Percentiles rank a stretch among this genome's conserved stretches.
Evolutionary conservation across 2,797 vertebrate genomes (phyloP).

Genomic region (Pseudochirops cupreus): DNA sequence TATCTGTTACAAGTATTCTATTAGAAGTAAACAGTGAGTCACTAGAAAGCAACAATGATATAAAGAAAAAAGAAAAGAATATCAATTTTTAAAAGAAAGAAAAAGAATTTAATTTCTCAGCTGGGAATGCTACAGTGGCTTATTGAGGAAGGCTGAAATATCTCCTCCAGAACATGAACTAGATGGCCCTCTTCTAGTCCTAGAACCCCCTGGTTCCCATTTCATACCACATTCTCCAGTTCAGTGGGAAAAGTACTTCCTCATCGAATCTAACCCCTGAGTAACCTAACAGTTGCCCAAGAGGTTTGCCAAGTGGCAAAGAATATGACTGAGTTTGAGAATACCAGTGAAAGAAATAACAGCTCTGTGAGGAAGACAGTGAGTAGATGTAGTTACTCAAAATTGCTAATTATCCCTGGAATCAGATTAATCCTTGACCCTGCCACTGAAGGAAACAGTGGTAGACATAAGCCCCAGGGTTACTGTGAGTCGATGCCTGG

Average conservation of each 20-base stretch:
- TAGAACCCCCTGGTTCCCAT: background rate
- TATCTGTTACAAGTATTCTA: background rate
- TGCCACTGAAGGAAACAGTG: background rate
- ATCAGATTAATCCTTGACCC: background rate
- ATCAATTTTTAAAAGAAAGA: background rate
- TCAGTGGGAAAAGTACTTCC: background rate
- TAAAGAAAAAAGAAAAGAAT: background rate
- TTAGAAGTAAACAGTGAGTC: background rate
- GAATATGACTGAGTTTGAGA: constrained; percentile 8
- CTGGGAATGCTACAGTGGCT: background rate
- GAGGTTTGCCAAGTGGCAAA: constrained; percentile 24
- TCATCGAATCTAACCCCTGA: background rate
- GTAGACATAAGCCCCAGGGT: background rate
- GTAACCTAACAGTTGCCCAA: background rate
- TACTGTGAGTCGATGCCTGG: background rate
- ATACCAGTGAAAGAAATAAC: background rate
- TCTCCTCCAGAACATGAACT: background rate
- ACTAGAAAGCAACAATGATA: background rate
- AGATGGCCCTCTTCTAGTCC: background rate
- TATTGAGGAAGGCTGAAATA: background rate
- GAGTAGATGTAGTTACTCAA: background rate
- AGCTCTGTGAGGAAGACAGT: background rate
- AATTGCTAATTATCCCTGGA: background rate
- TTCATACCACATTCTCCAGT: background rate
- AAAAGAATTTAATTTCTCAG: background rate